Evolutionary conservation across 2,888 invertebrate species (phyloP).

Genomic region (Trachelus troglodyta): DNA sequence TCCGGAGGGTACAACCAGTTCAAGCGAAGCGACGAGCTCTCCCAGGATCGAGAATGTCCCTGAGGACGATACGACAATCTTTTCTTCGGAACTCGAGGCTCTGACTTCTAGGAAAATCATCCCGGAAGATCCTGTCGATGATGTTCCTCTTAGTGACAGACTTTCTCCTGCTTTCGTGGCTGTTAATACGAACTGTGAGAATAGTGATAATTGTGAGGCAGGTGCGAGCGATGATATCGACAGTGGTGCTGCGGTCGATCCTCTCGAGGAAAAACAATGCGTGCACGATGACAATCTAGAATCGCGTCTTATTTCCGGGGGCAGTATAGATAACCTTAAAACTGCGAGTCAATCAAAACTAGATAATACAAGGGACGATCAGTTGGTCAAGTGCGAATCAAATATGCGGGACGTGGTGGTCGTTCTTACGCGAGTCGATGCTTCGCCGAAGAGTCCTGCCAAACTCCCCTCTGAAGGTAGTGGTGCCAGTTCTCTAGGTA

Average conservation of each 20-base stretch:
- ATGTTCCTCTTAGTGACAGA: not conserved
- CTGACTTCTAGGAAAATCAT: not conserved
- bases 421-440: not conserved
- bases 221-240: not conserved
- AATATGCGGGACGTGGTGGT: not conserved
- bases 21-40: not conserved
- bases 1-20: not conserved
- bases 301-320: constrained; percentile 13
- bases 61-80: not conserved
- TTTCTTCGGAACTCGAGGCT: not conserved
- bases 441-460: not conserved
- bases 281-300: constrained; percentile 12
- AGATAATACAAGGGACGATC: not conserved
- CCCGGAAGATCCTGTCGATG: not conserved
- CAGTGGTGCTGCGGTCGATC: not conserved
- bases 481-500: not conserved
- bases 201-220: not conserved
- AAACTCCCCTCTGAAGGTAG: not conserved
- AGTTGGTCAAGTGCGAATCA: not conserved
- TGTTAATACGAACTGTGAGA: not conserved
- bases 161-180: not conserved
- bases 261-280: not conserved
- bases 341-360: constrained; percentile 7
- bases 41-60: not conserved
- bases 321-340: not conserved